Evolutionary conservation across 2,888 invertebrate species (phyloP).

Genomic region (Orchestes rusci): DNA sequence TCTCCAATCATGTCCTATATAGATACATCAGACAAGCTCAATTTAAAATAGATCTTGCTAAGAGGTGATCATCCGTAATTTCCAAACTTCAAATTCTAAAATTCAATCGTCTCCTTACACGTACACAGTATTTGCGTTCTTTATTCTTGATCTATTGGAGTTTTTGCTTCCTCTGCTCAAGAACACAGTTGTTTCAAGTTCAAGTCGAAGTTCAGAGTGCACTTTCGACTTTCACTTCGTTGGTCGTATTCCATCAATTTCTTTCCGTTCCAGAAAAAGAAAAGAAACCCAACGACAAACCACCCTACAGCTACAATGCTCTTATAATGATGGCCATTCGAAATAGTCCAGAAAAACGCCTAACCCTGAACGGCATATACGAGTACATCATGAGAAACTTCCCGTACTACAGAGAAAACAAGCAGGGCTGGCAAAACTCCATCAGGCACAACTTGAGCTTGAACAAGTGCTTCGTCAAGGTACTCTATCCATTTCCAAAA

Average conservation of each 20-base stretch:
- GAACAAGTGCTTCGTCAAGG: conserved; percentile 98
- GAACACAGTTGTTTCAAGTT: too few relatives aligned
- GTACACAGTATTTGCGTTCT: too few relatives aligned
- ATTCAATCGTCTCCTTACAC: too few relatives aligned
- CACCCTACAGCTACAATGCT: conserved; percentile 97
- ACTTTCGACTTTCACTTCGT: conserved; percentile 11
- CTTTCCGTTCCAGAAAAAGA: conserved; percentile 48
- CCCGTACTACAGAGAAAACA: conserved; percentile 96
- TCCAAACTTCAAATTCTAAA: too few relatives aligned
- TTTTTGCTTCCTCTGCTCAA: too few relatives aligned
- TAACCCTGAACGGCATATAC: conserved; percentile 95
- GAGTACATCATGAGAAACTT: conserved; percentile 98
- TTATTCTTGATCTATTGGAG: too few relatives aligned
- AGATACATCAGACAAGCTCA: background rate
- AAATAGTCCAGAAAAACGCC: conserved; percentile 85
- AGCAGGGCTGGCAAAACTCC: conserved; percentile 99
- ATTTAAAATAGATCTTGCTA: background rate
- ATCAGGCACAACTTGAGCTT: conserved; percentile 94
- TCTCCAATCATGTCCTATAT: background rate
- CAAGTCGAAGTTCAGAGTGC: background rate
- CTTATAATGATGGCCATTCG: conserved; percentile 99
- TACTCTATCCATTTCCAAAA: conserved; percentile 40
- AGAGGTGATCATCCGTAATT: too few relatives aligned
- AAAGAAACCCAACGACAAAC: conserved; percentile 80
- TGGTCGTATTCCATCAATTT: too few relatives aligned